phyloP scores from a whole-genome alignment of 2,113 vertebrate genomes.

The Pao palembangensis region DNA sequence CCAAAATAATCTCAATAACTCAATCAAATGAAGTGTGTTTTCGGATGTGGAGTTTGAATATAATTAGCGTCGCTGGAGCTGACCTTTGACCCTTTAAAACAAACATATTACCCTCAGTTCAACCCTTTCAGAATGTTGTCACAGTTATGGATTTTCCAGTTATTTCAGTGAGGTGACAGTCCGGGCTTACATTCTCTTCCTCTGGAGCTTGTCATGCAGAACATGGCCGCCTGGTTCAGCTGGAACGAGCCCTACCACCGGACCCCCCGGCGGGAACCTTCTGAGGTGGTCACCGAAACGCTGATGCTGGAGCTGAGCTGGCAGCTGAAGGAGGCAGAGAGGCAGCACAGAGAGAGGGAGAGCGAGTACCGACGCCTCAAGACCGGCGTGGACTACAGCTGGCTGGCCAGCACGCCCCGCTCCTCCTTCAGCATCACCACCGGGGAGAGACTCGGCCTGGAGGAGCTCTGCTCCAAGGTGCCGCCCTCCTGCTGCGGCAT shows the following conservation, averaged over 20 bases:
- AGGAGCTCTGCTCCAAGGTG: constrained; percentile 89
- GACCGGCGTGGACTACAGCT: constrained; percentile 94
- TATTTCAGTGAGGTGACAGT: too few species aligned
- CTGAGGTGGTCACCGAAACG: constrained; percentile 88
- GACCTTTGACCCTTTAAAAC: too few species aligned
- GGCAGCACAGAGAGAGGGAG: constrained; percentile 83
- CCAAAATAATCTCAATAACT: too few species aligned
- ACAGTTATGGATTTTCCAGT: too few species aligned
- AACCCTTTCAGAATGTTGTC: too few species aligned
- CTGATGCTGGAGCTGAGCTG: constrained; percentile 94
- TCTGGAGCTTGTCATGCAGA: constrained; percentile 1
- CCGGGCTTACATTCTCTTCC: not conserved
- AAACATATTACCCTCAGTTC: too few species aligned
- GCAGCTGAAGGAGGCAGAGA: constrained; percentile 88
- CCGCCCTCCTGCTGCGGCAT: constrained; percentile 88
- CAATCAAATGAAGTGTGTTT: too few species aligned
- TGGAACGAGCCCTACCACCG: constrained; percentile 80
- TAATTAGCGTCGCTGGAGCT: too few species aligned
- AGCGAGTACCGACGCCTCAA: constrained; percentile 79
- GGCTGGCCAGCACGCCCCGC: constrained; percentile 85
- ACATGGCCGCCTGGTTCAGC: constrained; percentile 86
- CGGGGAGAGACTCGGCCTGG: constrained; percentile 83
- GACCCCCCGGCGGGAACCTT: constrained; percentile 76
- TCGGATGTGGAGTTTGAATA: too few species aligned
- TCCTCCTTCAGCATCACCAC: constrained; percentile 82